Evolutionary conservation across 2,113 vertebrate species (phyloP).

Genomic region (Platysternon megacephalum): DNA sequence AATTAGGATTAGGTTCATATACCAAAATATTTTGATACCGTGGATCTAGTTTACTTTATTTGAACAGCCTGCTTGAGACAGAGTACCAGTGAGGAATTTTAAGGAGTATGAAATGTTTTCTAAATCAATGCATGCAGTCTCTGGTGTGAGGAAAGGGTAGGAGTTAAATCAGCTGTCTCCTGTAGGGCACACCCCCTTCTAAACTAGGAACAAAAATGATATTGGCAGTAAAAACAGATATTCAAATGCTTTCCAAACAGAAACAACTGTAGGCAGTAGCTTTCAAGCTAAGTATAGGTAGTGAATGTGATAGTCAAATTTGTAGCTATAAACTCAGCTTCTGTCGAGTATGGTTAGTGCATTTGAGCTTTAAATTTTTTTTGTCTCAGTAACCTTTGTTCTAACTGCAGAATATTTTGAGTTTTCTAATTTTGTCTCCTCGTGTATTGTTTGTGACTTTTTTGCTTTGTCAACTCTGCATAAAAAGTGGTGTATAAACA

Average conservation of each 20-base stretch:
- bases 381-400: neutral
- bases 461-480: neutral
- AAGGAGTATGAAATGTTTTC: slow-evolving; percentile 38
- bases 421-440: neutral
- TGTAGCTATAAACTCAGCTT: neutral
- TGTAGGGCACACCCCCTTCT: neutral
- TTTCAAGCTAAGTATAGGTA: neutral
- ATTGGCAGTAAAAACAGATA: slow-evolving; percentile 19
- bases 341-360: neutral
- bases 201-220: neutral
- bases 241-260: neutral
- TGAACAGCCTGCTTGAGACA: slow-evolving; percentile 36
- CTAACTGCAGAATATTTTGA: neutral
- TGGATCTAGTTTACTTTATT: slow-evolving; percentile 61
- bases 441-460: neutral
- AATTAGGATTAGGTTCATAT: slow-evolving; percentile 71
- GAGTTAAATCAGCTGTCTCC: slow-evolving; percentile 45
- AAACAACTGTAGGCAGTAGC: neutral
- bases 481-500: neutral
- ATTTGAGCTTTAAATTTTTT: neutral
- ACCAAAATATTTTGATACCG: slow-evolving; percentile 77
- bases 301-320: neutral
- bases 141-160: slow-evolving; percentile 38
- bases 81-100: slow-evolving; percentile 34
- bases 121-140: slow-evolving; percentile 12